Evolutionary conservation across 2,888 invertebrate genomes (phyloP), one percentile per base, ranked within the genome.

Genomic region (Andrena marginata): DNA sequence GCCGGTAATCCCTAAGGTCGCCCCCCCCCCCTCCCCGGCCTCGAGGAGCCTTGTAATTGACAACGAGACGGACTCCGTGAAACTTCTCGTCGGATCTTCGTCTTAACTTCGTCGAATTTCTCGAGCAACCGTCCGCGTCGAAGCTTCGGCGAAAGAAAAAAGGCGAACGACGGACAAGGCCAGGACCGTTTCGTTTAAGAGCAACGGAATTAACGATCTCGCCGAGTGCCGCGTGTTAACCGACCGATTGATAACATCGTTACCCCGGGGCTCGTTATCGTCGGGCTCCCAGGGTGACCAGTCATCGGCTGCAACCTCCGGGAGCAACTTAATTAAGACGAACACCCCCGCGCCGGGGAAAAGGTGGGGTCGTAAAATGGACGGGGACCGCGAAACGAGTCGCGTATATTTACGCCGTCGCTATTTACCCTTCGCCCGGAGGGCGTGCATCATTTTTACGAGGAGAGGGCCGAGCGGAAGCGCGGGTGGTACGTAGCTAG

Each of bases 371-470:
- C 69, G 69, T 72, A 80, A 80, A 73, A 35, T 26, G 49, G 51
- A 65, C 49, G 23, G 35, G 65, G 31, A 49, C 35, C 59, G 49
- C 76, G 51, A 23, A 13, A 42, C 51, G 3, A 54, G 69, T 10
- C 49, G 69, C 48, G 73, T 79, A 70, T 82, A 86, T 89, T 89
- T 86, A 87, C 87, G 77, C 82, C 84, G 80, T 79, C 85, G 88
- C 85, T 87, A 89, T 91, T 91, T 87, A 90, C 87, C 84, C 84
- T 87, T 89, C 87, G 86, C 73, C 81, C 85, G 62, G 82, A 78
- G 82, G 74, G 73, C 85, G 84, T 88, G 87, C 86, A 88, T 91
- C 89, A 90, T 91, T 87, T 91, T 90, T 89, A 91, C 87, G 88
- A 89, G 86, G 81, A 75, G 69, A 72, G 69, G 48, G 71, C 56